A percentile compares a stretch with the other conserved stretches of the same genome.
These are phyloP conservation scores for Sclerurus mexicanus DNA, from an alignment of 2,113 vertebrate genomes.

Conservation along the genomic window DNA sequence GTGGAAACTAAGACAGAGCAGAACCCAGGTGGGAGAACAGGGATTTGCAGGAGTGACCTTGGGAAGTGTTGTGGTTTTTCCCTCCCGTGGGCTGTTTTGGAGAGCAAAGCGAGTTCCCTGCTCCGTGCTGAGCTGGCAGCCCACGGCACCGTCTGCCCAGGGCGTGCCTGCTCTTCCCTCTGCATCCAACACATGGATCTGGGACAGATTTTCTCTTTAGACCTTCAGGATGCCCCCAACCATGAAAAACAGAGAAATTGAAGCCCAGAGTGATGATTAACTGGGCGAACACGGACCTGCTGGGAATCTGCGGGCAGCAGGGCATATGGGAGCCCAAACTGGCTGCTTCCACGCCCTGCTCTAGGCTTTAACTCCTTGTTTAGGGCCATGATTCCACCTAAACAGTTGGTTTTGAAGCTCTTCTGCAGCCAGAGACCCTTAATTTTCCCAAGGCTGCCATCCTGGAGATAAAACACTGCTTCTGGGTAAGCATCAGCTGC, in stretches of 20 bases:
- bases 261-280: background rate
- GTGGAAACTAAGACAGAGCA: background rate
- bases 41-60: background rate
- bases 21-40: background rate
- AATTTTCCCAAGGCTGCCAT: background rate
- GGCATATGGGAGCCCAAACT: background rate
- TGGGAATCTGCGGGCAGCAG: background rate
- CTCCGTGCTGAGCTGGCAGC: background rate
- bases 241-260: background rate
- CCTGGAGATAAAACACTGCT: background rate
- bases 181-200: background rate
- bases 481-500: fast-evolving
- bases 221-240: background rate
- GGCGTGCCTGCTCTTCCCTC: background rate
- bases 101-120: background rate
- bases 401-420: background rate
- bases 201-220: background rate
- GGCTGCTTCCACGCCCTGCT: background rate
- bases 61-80: background rate
- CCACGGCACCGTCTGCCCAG: fast-evolving
- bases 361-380: background rate
- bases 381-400: background rate
- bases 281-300: background rate
- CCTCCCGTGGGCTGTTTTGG: background rate
- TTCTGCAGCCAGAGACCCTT: background rate